Percentiles rank a stretch among this genome's conserved stretches.
phyloP scores from a whole-genome alignment of 2,888 invertebrate genomes.

The Tetheella fluctuosa region DNA sequence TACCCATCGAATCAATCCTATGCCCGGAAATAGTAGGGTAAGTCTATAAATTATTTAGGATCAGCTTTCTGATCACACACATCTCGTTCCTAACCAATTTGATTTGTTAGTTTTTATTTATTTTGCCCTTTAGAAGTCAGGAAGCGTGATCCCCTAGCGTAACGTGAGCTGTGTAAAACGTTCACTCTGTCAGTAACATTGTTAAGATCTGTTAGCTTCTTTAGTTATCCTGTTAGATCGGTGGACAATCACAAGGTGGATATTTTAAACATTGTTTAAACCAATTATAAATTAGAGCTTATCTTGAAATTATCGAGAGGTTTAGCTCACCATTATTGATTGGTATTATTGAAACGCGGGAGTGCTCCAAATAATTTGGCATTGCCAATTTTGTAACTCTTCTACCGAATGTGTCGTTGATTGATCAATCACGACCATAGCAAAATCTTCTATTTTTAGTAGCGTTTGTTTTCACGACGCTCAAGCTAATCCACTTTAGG shows the following conservation, averaged over 20 bases:
- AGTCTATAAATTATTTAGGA: conserved; percentile 35
- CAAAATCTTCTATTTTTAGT: not conserved
- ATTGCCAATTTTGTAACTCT: not conserved
- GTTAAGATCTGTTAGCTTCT: conserved; percentile 49
- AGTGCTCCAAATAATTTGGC: not conserved
- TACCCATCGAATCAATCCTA: conserved; percentile 13
- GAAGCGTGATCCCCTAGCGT: conserved; percentile 25
- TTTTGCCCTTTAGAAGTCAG: conserved; percentile 30
- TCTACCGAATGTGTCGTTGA: not conserved
- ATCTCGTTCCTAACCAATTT: conserved; percentile 46
- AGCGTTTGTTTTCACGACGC: not conserved
- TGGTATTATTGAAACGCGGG: not conserved
- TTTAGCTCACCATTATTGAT: no score
- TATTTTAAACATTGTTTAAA: no score
- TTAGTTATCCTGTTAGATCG: conserved; percentile 35
- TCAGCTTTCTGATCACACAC: conserved; percentile 46
- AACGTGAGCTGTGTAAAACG: conserved; percentile 35
- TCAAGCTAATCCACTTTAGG: not conserved
- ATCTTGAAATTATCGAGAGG: no score
- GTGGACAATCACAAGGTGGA: conserved; percentile 33
- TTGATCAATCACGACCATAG: not conserved
- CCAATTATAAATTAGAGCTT: no score
- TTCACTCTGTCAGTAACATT: conserved; percentile 38
- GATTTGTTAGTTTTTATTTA: conserved; percentile 52
- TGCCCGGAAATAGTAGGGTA: conserved; percentile 1